Percentiles rank a stretch among this genome's conserved stretches.
Evolutionary conservation across 1,140 invertebrate genomes (phyloP).

Genomic region (Portunus trituberculatus): DNA sequence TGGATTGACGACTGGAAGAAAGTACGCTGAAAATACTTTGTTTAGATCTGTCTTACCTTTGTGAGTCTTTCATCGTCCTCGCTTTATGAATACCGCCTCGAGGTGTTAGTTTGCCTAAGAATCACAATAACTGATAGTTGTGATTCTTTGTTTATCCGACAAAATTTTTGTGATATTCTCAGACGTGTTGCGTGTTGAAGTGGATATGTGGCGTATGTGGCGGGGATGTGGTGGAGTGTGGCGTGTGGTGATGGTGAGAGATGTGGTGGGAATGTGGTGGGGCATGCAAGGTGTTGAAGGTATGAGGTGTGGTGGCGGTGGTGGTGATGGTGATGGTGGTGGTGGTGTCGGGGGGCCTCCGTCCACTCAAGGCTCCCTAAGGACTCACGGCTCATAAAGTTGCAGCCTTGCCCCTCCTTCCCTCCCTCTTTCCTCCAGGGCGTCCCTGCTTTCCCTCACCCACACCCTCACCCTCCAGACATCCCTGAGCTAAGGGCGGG

Average conservation of each 20-base stretch:
- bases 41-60: no score
- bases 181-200: background rate
- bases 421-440: background rate
- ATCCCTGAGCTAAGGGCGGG: background rate
- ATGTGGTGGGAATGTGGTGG: background rate
- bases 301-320: background rate
- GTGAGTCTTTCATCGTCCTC: no score
- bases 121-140: no score
- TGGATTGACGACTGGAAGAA: no score
- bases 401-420: background rate
- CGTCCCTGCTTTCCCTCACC: background rate
- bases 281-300: background rate
- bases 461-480: background rate
- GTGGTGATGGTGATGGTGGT: background rate
- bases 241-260: background rate
- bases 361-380: background rate
- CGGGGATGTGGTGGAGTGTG: background rate
- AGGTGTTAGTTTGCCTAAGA: no score
- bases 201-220: background rate
- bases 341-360: background rate
- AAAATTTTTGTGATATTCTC: no score
- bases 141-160: no score
- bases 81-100: no score
- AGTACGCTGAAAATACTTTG: no score
- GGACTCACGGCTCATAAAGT: slow-evolving; percentile 20